Evolutionary conservation across 37 sponge, comb jelly and placozoan species (phyloP), one percentile per base, ranked within the genome.

Genomic region (Dysidea cf. avara): DNA sequence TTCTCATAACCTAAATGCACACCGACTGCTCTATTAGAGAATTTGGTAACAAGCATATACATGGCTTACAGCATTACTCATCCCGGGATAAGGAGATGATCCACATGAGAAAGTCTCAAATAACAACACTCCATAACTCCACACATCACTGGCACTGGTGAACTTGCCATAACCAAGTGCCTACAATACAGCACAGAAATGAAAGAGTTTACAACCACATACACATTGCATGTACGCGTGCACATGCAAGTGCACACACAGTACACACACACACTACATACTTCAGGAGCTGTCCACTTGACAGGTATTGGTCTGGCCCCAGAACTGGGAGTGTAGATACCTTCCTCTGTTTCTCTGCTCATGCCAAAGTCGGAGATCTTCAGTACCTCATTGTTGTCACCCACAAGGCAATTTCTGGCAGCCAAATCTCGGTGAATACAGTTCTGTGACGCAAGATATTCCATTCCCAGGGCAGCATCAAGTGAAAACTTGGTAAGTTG

Each of bases 261-360:
- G 46, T 12, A 9, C 9, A 43, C 9, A 12, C 6, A 13, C 7
- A 9, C 7, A 40, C 14, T 36, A 49, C 81, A 28, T 20, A 86
- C 90, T 70, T 90, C 91, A 28, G 91, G 91, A 7, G 91, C 86
- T 39, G 86, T 90, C 91, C 91, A 90, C 50, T 90, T 90, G 59
- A 90, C 86, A 40, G 91, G 86, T 17, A 86, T 85, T 39, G 74
- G 77, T 21, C 90, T 80, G 13, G 79, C 74, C 0, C 77, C 80
- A 38, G 84, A 83, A 20, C 74, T 77, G 20, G 88, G 87, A n/a
- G 62, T 71, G 64, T 96, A 96, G 7, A 90, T 79, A 1, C 92
- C 93, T 26, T 80, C 87, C 17, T 89, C 94, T 35, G 76, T 77
- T 49, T 90, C 82, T 1, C 86, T 52, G 48, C 86, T 86, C 86